These are phyloP conservation scores for Castor canadensis DNA, from an alignment of 2,113 vertebrate species.

Conservation along the genomic window DNA sequence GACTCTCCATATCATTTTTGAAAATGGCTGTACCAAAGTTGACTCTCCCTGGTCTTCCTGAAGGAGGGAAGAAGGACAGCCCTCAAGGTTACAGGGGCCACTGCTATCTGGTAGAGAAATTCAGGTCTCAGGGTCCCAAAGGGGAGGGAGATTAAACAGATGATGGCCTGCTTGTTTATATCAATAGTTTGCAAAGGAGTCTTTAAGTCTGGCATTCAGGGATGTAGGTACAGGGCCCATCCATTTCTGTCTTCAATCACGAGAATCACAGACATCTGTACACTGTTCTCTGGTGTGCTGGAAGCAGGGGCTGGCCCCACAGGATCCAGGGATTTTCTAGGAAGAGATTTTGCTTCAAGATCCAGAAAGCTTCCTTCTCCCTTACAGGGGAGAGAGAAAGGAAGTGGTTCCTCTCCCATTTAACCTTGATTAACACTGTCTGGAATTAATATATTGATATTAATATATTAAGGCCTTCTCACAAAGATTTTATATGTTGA, in stretches of 20 bases:
- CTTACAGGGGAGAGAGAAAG: not conserved
- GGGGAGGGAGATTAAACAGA: not conserved
- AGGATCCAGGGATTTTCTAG: not conserved
- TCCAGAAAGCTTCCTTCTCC: not conserved
- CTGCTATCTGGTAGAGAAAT: not conserved
- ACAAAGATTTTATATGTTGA: conserved; percentile 2
- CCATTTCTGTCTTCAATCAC: conserved; percentile 82
- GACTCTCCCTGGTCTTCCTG: not conserved
- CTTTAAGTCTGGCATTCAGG: conserved; percentile 71
- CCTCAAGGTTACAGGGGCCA: not conserved
- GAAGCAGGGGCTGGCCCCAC: not conserved
- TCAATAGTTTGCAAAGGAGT: not conserved
- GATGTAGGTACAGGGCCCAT: conserved; percentile 75
- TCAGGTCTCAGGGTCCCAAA: not conserved
- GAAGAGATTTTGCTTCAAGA: not conserved
- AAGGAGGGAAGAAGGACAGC: not conserved
- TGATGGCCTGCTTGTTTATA: not conserved
- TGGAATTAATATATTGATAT: not conserved
- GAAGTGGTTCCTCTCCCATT: not conserved
- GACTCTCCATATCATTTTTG: not conserved
- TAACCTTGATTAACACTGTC: not conserved
- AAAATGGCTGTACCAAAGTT: not conserved
- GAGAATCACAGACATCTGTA: not conserved
- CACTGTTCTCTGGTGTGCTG: not conserved
- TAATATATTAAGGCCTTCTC: not conserved